These are phyloP conservation scores for Clarias laeviceps DNA, from an alignment of 2,797 vertebrate species.

Conservation along the genomic window DNA sequence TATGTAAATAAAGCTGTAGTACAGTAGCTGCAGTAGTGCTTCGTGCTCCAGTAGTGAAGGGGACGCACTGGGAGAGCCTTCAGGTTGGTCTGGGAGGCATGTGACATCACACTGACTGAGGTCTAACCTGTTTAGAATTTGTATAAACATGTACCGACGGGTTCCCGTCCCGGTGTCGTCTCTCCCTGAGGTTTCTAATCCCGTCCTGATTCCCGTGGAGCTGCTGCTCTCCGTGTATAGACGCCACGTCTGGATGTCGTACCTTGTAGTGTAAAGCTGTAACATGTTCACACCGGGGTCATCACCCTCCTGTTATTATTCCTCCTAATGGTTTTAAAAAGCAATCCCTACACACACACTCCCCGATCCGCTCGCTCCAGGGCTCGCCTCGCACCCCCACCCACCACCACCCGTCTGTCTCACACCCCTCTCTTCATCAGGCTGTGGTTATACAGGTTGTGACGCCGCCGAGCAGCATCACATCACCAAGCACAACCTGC, in stretches of 20 bases:
- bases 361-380: too few species aligned
- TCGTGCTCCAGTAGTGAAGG: background rate
- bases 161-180: background rate
- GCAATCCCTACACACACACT: too few species aligned
- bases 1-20: background rate
- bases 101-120: background rate
- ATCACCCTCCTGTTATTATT: too few species aligned
- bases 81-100: too few species aligned
- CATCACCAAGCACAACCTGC: background rate
- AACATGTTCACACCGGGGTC: background rate
- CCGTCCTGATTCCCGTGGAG: background rate
- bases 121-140: background rate
- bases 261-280: background rate
- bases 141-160: background rate
- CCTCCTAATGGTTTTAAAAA: too few species aligned
- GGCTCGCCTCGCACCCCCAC: too few species aligned
- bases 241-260: too few species aligned
- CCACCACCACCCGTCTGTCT: too few species aligned
- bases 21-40: background rate
- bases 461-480: background rate
- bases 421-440: background rate
- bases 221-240: background rate
- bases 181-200: background rate
- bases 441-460: conserved; percentile 1
- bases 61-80: background rate